Evolutionary conservation across 2,888 invertebrate species (phyloP), one percentile per base, ranked within the genome.

Genomic region (Blera fallax): DNA sequence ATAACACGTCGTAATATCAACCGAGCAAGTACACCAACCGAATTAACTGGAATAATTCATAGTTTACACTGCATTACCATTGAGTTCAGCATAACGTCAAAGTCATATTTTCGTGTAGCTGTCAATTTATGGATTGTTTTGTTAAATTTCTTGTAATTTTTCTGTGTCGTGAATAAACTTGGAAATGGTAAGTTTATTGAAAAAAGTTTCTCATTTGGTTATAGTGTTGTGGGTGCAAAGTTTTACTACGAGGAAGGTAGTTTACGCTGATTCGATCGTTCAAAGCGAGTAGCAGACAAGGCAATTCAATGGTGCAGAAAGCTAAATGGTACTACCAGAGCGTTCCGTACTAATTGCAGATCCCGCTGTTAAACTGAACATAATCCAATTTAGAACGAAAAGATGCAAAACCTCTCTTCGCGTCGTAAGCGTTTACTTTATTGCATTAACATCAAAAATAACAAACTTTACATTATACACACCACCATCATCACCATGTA

Each of bases 381-480:
- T n/a, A n/a, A n/a, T 43, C 18, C 2, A 3, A 16, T 16, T 16
- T 43, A 7, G 18, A 48, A 24, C 2, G 10, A 4, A 24, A 50
- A 24, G 8, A 24, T 34, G 2, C 27, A 29, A 45, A 27, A 45
- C 43, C 21, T 32, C 1, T 18, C 3, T 8, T 56, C 62, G 81
- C 54, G 11, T 48, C 14, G 54, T 60, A 67, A 81, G 85, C 72
- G 60, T 45, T 70, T 24, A 40, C 4, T 79, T 72, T 67, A 65
- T 80, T 80, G 80, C 80, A 60, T 50, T 67, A 65, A 80, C 50
- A 64, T 78, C 8, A 48, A 73, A 58, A 73, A 34, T 72, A 73
- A 73, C 37, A 48, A 76, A 69, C 29, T 74, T 24, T 70, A 58
- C 34, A 76, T 76, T 72, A 48, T 69, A 64, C 64, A 70, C 73